Conservation (phyloP, 2,797 vertebrate species). For the Danio tinwini region DNA sequence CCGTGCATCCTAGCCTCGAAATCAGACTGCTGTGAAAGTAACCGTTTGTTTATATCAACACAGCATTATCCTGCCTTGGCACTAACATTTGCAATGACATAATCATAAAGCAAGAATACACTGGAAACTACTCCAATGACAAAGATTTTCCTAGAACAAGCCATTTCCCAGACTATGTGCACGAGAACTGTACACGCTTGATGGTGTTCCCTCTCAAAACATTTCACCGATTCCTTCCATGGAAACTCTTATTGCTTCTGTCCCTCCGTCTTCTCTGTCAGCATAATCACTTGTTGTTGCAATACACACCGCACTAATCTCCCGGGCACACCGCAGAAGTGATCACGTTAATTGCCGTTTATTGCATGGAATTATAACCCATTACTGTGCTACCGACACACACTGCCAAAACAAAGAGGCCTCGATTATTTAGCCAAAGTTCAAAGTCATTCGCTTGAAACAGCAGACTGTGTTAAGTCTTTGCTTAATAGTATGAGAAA, state of each 20-base stretch:
- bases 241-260: conserved; percentile 76
- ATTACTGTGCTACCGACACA: conserved; percentile 45
- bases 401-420: conserved; percentile 47
- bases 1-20: neutral
- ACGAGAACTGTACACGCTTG: conserved; percentile 34
- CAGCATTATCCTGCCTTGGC: neutral
- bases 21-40: neutral
- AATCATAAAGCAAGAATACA: conserved; percentile 17
- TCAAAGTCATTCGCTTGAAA: conserved; percentile 63
- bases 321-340: conserved; percentile 66
- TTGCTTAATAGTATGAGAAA: conserved; percentile 50
- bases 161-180: conserved; percentile 6
- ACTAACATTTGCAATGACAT: conserved; percentile 56
- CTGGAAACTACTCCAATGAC: conserved; percentile 12
- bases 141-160: conserved; percentile 37
- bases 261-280: conserved; percentile 63
- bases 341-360: conserved; percentile 68
- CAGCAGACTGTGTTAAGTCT: conserved; percentile 51
- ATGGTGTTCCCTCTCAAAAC: conserved; percentile 62
- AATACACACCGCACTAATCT: conserved; percentile 67
- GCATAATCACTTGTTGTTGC: conserved; percentile 64
- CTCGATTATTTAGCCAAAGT: conserved; percentile 51
- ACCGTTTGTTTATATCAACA: conserved; percentile 3
- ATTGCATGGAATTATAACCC: conserved; percentile 64
- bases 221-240: conserved; percentile 71